Percentiles rank a stretch among this genome's conserved stretches.
phyloP scores from a whole-genome alignment of 2,797 vertebrate species.

The Babyrousa celebensis region DNA sequence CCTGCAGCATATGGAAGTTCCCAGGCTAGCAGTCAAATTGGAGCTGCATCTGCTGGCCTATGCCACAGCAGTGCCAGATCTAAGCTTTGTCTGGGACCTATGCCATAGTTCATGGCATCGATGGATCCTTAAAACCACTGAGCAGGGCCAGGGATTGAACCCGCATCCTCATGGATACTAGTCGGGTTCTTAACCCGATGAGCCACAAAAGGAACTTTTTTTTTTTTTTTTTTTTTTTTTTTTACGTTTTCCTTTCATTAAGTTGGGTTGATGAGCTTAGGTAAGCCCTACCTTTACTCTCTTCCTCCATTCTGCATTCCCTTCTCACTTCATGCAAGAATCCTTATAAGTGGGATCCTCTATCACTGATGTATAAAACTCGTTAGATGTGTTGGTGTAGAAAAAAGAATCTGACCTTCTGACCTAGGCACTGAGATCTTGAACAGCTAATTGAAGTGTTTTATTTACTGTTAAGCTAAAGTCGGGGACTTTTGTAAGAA shows the following conservation, averaged over 20 bases:
- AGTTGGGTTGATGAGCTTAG: not conserved
- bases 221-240: not conserved
- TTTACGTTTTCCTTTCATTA: not conserved
- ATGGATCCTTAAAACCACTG: no score
- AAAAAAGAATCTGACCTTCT: conserved; percentile 15
- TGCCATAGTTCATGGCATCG: no score
- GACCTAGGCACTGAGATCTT: not conserved
- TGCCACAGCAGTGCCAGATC: no score
- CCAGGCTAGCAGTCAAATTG: no score
- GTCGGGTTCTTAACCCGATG: no score
- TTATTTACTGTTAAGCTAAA: conserved; percentile 27
- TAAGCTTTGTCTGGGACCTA: no score
- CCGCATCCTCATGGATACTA: no score
- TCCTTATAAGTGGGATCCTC: conserved; percentile 6
- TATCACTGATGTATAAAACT: conserved; percentile 17
- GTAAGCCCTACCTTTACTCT: not conserved
- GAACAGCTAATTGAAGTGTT: conserved; percentile 21
- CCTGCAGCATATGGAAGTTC: no score
- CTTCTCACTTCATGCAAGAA: conserved; percentile 37
- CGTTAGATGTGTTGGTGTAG: not conserved
- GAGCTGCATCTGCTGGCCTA: no score
- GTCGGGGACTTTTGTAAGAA: conserved; percentile 22
- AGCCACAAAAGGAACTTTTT: no score
- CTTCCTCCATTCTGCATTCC: not conserved
- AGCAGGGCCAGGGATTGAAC: no score